Conservation (phyloP, 2,797 vertebrate genomes). For the Clarias fuscus region DNA sequence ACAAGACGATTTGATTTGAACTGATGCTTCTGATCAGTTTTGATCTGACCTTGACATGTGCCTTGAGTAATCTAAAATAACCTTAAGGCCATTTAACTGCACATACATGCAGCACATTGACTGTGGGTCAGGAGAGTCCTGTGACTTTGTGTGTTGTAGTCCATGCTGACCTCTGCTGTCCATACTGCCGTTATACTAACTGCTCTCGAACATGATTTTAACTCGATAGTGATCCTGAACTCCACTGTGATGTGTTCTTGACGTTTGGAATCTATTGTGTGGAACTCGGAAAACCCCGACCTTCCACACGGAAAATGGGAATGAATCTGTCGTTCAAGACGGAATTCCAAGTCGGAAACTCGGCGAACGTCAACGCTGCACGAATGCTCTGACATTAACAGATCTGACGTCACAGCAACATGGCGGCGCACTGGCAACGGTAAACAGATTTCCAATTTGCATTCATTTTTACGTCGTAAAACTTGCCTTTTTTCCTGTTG, state of each 20-base stretch:
- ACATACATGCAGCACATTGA: background rate
- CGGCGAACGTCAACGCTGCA: background rate
- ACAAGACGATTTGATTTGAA: background rate
- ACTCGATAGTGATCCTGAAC: background rate
- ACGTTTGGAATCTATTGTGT: background rate
- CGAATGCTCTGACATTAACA: background rate
- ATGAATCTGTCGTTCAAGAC: background rate
- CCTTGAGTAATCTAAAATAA: background rate
- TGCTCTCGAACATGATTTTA: background rate
- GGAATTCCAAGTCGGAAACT: background rate
- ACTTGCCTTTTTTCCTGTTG: background rate
- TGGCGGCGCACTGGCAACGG: background rate
- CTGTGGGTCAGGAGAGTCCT: background rate
- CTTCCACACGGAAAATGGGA: background rate
- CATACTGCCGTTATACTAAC: background rate
- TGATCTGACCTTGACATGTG: background rate
- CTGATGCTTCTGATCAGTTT: background rate
- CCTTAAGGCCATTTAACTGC: background rate
- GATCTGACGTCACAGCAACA: conserved; percentile 1
- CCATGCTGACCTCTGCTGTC: conserved; percentile 4
- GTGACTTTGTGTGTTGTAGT: background rate
- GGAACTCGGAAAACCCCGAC: background rate
- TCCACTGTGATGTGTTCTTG: background rate
- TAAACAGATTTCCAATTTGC: background rate
- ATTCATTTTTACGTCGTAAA: background rate